phyloP scores from a whole-genome alignment of 2,113 vertebrate species.

The Pelusios castaneus region DNA sequence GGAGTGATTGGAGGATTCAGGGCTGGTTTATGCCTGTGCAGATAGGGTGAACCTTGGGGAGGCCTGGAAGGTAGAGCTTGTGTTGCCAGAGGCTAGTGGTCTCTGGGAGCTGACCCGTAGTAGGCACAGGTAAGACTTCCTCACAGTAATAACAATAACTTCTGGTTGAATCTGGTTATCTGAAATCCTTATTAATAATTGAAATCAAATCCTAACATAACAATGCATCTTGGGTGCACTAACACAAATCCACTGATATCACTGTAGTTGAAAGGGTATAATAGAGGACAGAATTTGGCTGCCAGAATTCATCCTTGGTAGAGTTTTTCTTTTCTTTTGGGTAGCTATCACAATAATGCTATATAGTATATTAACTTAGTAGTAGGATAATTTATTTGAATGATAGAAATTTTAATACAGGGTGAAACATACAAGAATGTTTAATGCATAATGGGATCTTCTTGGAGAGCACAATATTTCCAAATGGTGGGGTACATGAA shows the following conservation, averaged over 20 bases:
- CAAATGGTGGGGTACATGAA: not conserved
- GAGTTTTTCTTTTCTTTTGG: not conserved
- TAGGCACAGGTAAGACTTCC: not conserved
- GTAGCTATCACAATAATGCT: not conserved
- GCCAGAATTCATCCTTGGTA: not conserved
- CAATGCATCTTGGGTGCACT: not conserved
- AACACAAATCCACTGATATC: rapidly evolving
- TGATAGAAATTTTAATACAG: not conserved
- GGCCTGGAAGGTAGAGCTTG: not conserved
- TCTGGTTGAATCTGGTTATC: not conserved
- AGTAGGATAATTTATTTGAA: not conserved
- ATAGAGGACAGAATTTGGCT: not conserved
- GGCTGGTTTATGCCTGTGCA: not conserved
- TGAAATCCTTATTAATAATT: not conserved
- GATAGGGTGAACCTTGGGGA: not conserved
- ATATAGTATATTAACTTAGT: not conserved
- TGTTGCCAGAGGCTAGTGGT: not conserved
- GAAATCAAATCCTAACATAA: not conserved
- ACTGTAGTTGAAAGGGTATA: not conserved
- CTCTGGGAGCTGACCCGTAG: not conserved
- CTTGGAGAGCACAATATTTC: not conserved
- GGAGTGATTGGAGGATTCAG: not conserved
- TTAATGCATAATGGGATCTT: not conserved
- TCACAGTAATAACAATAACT: not conserved
- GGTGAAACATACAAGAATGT: not conserved